A percentile compares a stretch with the other conserved stretches of the same genome.
Evolutionary conservation across 1,140 invertebrate genomes (phyloP).

Genomic region (Pectinophora gossypiella): DNA sequence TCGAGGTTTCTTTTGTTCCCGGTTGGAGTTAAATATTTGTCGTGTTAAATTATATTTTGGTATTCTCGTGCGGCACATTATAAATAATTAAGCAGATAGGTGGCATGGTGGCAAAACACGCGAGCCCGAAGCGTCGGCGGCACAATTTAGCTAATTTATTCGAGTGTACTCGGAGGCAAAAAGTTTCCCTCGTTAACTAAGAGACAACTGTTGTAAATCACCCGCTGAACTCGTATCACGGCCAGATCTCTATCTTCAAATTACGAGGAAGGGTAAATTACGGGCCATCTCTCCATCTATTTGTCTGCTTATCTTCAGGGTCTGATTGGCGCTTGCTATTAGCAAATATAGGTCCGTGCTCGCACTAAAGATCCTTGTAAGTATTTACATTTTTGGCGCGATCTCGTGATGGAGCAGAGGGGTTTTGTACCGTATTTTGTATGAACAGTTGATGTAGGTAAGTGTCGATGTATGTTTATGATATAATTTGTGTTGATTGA

Average conservation of each 20-base stretch:
- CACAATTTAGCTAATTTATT: slow-evolving; percentile 59
- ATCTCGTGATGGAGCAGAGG: no score
- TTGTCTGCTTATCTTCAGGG: slow-evolving; percentile 5
- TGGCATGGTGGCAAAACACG: slow-evolving; percentile 1
- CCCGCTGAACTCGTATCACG: slow-evolving; percentile 37
- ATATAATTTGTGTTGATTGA: no score
- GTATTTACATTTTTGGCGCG: no score
- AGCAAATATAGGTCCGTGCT: no score
- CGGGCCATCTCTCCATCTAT: slow-evolving; percentile 27
- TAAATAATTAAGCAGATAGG: not conserved
- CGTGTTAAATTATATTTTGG: no score
- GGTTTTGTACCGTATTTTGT: no score
- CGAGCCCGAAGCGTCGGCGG: slow-evolving; percentile 19
- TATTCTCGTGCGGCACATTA: no score
- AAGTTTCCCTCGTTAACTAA: slow-evolving; percentile 60
- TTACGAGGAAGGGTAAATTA: slow-evolving; percentile 45
- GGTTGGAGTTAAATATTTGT: no score
- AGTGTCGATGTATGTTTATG: no score
- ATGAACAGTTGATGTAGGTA: no score
- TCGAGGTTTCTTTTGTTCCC: no score
- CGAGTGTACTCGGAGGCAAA: slow-evolving; percentile 34
- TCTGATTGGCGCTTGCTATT: not conserved
- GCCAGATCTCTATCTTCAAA: slow-evolving; percentile 57
- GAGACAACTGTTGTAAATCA: slow-evolving; percentile 61
- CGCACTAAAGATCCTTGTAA: no score